Conservation (phyloP, 2,113 vertebrate genomes). For the Aythya baeri region DNA sequence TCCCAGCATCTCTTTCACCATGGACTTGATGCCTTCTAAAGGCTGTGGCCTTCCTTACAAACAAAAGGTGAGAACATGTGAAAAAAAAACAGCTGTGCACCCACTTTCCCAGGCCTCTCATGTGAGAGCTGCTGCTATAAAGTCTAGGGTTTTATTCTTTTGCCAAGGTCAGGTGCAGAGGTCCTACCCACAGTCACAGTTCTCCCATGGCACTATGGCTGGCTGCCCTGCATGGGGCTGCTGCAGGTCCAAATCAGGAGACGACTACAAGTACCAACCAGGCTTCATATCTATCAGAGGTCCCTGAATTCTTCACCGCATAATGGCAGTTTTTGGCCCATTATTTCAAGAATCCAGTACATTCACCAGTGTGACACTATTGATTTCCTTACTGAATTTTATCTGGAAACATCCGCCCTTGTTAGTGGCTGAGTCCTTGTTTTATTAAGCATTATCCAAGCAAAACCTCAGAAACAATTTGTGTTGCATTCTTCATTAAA, state of each 20-base stretch:
- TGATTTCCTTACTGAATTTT: background rate
- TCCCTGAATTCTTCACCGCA: background rate
- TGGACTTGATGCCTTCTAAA: background rate
- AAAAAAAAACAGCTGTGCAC: background rate
- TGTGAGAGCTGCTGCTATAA: background rate
- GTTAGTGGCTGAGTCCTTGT: background rate
- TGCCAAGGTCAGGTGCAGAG: background rate
- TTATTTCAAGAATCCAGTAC: background rate
- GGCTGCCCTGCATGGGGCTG: background rate
- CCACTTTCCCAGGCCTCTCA: background rate
- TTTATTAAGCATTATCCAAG: background rate
- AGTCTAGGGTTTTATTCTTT: background rate
- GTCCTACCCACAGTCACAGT: accelerated
- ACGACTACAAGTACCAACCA: background rate
- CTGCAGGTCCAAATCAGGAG: background rate
- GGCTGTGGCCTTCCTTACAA: background rate
- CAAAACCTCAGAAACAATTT: background rate
- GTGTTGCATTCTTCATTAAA: background rate
- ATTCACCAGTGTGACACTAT: background rate
- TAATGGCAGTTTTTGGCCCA: background rate
- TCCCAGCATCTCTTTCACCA: background rate
- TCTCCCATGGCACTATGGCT: background rate
- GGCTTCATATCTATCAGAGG: background rate
- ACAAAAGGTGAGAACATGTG: background rate
- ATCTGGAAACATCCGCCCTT: background rate